phyloP scores from a whole-genome alignment of 2,797 vertebrate species.

The Cygnus olor region DNA sequence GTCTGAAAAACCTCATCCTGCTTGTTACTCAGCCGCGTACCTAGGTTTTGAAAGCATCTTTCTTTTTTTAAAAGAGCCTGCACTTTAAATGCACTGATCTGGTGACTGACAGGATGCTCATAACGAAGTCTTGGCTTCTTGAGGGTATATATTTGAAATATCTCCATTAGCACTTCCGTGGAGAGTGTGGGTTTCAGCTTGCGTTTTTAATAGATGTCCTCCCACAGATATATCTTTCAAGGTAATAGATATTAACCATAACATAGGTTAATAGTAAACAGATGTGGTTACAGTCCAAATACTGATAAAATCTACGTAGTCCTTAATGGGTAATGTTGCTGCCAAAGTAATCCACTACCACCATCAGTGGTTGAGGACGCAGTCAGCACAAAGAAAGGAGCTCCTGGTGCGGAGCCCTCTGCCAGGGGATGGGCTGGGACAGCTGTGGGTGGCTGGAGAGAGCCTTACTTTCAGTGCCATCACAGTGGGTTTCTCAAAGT shows the following conservation, averaged over 20 bases:
- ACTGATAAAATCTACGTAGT: slow-evolving; percentile 9
- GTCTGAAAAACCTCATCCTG: neutral
- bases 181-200: slow-evolving; percentile 32
- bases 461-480: neutral
- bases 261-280: slow-evolving; percentile 1
- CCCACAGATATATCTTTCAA: slow-evolving; percentile 8
- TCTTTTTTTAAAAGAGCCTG: neutral
- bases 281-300: slow-evolving; percentile 18
- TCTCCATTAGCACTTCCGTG: slow-evolving; percentile 21
- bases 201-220: slow-evolving; percentile 5
- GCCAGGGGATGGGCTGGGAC: neutral
- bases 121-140: neutral
- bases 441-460: neutral
- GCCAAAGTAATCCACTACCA: neutral
- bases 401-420: neutral
- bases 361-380: neutral
- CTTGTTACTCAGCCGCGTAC: neutral
- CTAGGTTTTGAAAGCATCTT: neutral
- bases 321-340: neutral
- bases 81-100: neutral
- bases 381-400: neutral
- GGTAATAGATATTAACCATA: slow-evolving; percentile 40
- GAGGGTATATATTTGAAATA: slow-evolving; percentile 23
- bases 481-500: neutral
- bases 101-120: neutral